These are phyloP conservation scores for Lagopus leucura DNA, from an alignment of 2,113 vertebrate genomes.

Conservation along the genomic window DNA sequence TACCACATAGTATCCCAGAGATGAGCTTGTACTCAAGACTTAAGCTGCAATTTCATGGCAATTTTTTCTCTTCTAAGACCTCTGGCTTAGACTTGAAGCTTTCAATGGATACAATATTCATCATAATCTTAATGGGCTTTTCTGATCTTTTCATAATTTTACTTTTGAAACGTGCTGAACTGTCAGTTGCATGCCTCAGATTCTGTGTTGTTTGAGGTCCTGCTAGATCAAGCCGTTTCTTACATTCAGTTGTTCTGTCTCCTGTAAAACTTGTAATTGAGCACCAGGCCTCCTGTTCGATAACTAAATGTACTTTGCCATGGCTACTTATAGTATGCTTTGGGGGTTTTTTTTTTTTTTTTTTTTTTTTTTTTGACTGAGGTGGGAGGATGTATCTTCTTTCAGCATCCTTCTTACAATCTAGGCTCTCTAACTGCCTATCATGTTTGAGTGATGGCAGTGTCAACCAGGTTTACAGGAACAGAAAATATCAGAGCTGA, in stretches of 20 bases:
- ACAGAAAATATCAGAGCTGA: neutral
- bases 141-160: neutral
- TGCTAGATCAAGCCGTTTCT: neutral
- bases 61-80: neutral
- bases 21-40: neutral
- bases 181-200: neutral
- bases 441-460: neutral
- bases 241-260: neutral
- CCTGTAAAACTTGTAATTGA: neutral
- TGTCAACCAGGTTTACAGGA: neutral
- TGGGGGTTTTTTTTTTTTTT: neutral
- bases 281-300: neutral
- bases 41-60: neutral
- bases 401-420: neutral
- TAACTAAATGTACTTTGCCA: neutral
- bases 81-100: neutral
- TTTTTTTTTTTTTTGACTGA: no score
- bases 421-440: neutral
- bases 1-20: rapidly evolving
- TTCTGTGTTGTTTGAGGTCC: neutral
- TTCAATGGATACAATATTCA: neutral
- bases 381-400: neutral
- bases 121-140: neutral
- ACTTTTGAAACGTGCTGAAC: neutral
- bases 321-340: neutral